A percentile compares a stretch with the other conserved stretches of the same genome.
Conservation (phyloP, 92 coral and sea anemone species). For the Zoanthus sociatus region DNA sequence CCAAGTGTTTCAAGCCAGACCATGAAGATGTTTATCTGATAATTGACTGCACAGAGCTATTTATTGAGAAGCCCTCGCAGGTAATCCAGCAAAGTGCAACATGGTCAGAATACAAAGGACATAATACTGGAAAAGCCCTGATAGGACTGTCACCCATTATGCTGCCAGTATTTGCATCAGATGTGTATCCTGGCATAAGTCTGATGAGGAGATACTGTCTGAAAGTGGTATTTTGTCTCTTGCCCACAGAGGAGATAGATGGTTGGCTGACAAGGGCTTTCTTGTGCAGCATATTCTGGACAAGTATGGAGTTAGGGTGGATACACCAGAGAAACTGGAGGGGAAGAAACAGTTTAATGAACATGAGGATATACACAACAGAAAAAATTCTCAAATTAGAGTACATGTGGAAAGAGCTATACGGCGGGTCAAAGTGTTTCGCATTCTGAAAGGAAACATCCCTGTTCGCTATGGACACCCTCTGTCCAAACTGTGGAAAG, state of each 20-base stretch:
- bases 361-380: constrained; percentile 36
- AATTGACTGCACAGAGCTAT: constrained; percentile 47
- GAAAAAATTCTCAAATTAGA: constrained; percentile 39
- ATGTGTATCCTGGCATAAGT: constrained; percentile 56
- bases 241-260: constrained; percentile 42
- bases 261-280: constrained; percentile 70
- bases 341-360: constrained; percentile 30
- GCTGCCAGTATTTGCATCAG: constrained; percentile 49
- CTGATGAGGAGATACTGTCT: constrained; percentile 59
- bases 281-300: constrained; percentile 73
- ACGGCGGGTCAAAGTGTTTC: constrained; percentile 36
- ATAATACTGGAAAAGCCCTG: constrained; percentile 50
- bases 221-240: constrained; percentile 49
- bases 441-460: constrained; percentile 53
- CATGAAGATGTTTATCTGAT: constrained; percentile 43
- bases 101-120: constrained; percentile 61
- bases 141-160: constrained; percentile 41
- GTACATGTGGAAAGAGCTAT: constrained; percentile 63
- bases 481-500: constrained; percentile 58
- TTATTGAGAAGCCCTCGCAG: constrained; percentile 46
- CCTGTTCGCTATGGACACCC: constrained; percentile 55
- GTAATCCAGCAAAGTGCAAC: constrained; percentile 52
- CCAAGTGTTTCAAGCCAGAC: constrained; percentile 49
- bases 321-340: constrained; percentile 65
- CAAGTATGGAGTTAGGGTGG: constrained; percentile 61